A percentile compares a stretch with the other conserved stretches of the same genome.
These are phyloP conservation scores for Astropecten irregularis DNA, from an alignment of 53 echinoderm and acorn worm genomes.

Conservation along the genomic window DNA sequence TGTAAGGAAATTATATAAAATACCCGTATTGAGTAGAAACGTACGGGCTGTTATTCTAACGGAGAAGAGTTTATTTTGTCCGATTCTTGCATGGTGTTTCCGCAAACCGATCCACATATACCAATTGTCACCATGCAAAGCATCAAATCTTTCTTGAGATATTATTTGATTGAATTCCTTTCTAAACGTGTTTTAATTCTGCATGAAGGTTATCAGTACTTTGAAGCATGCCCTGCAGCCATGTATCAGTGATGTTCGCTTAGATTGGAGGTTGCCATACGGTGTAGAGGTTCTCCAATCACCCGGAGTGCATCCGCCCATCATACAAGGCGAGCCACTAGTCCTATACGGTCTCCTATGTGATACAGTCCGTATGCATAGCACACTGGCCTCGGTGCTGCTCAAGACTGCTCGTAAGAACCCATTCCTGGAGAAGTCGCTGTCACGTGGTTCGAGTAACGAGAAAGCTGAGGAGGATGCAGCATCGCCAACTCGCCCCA, in stretches of 20 bases:
- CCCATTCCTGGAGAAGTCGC: slow-evolving; percentile 64
- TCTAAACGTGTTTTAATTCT: too few species aligned
- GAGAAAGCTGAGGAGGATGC: slow-evolving; percentile 53
- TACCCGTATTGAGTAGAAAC: too few species aligned
- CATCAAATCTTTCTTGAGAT: too few species aligned
- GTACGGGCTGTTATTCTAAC: too few species aligned
- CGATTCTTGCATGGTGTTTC: too few species aligned
- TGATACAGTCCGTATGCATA: slow-evolving; percentile 84
- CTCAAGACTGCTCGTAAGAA: slow-evolving; percentile 69
- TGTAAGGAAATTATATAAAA: too few species aligned
- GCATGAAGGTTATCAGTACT: slow-evolving; percentile 85
- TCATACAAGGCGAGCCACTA: slow-evolving; percentile 79
- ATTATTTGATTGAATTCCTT: too few species aligned
- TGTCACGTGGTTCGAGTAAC: slow-evolving; percentile 75
- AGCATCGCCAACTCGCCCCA: slow-evolving; percentile 50
- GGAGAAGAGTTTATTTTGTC: too few species aligned
- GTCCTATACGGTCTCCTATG: slow-evolving; percentile 91
- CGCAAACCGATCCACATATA: too few species aligned
- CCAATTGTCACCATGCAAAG: too few species aligned
- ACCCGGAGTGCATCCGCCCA: slow-evolving; percentile 72
- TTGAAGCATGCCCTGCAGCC: slow-evolving; percentile 88
- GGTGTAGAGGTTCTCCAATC: slow-evolving; percentile 90
- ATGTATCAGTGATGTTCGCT: slow-evolving; percentile 83
- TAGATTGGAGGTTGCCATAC: slow-evolving; percentile 84
- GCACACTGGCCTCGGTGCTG: slow-evolving; percentile 82